Conservation (phyloP, 2,888 invertebrate genomes). For the Phyllotreta striolata region DNA sequence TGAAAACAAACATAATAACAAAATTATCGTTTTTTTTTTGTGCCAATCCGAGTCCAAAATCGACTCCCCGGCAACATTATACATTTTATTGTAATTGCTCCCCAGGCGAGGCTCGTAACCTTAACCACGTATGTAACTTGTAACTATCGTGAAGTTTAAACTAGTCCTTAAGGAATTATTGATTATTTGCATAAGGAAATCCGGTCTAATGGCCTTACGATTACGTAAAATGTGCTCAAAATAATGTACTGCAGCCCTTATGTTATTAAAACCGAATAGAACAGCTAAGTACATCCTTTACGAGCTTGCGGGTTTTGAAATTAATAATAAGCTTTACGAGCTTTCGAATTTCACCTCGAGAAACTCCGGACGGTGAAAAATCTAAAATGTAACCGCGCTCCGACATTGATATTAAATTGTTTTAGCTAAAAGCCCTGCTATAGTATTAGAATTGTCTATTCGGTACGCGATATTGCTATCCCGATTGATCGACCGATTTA, state of each 20-base stretch:
- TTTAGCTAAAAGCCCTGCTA: no score
- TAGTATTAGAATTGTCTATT: no score
- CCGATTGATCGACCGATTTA: no score
- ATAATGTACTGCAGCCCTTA: slow-evolving; percentile 5
- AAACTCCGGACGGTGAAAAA: no score
- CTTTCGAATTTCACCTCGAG: no score
- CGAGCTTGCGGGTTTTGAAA: background rate
- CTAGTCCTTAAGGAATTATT: slow-evolving; percentile 51
- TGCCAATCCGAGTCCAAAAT: slow-evolving; percentile 36
- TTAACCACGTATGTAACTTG: slow-evolving; percentile 46
- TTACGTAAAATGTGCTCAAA: slow-evolving; percentile 34
- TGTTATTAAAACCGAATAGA: no score
- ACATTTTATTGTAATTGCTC: slow-evolving; percentile 50
- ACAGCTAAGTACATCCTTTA: slow-evolving; percentile 11
- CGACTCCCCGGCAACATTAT: slow-evolving; percentile 57
- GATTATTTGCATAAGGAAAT: slow-evolving; percentile 52
- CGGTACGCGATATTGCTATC: no score
- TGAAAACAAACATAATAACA: no score
- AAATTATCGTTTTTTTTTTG: no score
- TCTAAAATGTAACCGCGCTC: no score
- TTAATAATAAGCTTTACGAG: no score
- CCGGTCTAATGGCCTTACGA: slow-evolving; percentile 47
- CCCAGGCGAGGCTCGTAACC: slow-evolving; percentile 46
- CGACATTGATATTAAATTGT: no score
- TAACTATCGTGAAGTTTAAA: slow-evolving; percentile 51